Percentiles rank a stretch among this genome's conserved stretches.
These are phyloP conservation scores for Drosophila novamexicana DNA, from an alignment of 1,140 invertebrate genomes.

Conservation along the genomic window DNA sequence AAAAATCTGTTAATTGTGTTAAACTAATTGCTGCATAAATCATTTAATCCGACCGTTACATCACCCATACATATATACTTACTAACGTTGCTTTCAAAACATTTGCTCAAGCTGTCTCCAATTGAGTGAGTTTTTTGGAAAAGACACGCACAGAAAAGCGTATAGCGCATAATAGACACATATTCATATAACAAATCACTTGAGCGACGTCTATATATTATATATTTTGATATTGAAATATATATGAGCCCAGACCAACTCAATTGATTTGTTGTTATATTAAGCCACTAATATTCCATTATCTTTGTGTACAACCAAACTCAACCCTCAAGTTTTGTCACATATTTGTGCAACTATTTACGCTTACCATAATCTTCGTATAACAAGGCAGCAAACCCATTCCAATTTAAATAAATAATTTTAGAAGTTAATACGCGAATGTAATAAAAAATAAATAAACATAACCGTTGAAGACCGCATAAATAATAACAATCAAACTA, in stretches of 20 bases:
- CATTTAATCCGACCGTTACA: background rate
- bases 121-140: conserved; percentile 66
- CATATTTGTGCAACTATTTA: conserved; percentile 67
- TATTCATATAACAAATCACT: conserved; percentile 66
- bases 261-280: conserved; percentile 73
- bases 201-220: conserved; percentile 78
- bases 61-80: conserved; percentile 17
- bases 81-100: conserved; percentile 43
- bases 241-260: conserved; percentile 81
- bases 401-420: conserved; percentile 10
- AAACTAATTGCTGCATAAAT: background rate
- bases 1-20: conserved; percentile 51
- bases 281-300: conserved; percentile 10
- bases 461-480: conserved; percentile 22
- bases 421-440: conserved; percentile 11
- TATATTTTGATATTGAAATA: conserved; percentile 77
- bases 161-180: background rate
- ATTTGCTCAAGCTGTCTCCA: conserved; percentile 66
- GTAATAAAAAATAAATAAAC: conserved; percentile 20
- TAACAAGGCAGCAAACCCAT: conserved; percentile 10
- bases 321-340: conserved; percentile 37
- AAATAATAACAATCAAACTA: conserved; percentile 28
- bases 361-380: conserved; percentile 58
- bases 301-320: conserved; percentile 21
- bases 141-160: conserved; percentile 1